A percentile compares a stretch with the other conserved stretches of the same genome.
Evolutionary conservation across 2,797 vertebrate species (phyloP).

Genomic region (Tiaroga cobitis): DNA sequence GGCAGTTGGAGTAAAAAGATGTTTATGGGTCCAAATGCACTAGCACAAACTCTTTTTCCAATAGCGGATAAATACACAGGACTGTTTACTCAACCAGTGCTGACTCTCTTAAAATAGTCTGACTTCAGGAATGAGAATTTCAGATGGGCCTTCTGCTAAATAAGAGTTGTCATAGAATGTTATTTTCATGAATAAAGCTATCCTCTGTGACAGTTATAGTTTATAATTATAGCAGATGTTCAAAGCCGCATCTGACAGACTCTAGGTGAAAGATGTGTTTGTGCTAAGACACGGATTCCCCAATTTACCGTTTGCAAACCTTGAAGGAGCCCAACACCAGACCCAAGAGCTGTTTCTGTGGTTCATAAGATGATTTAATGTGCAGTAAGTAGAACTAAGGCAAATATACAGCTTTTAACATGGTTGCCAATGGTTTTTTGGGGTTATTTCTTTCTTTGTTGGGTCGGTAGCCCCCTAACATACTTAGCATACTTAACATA

Average conservation of each 20-base stretch:
- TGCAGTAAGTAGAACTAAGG: conserved; percentile 33
- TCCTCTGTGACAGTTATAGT: conserved; percentile 46
- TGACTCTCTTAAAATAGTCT: conserved; percentile 70
- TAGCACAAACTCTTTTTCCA: conserved; percentile 65
- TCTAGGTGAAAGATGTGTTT: conserved; percentile 13
- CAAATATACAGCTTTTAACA: conserved; percentile 58
- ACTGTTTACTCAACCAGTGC: conserved; percentile 74
- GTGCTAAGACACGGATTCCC: conserved; percentile 28
- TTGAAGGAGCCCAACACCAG: conserved; percentile 19
- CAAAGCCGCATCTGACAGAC: conserved; percentile 45
- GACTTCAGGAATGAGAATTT: conserved; percentile 66
- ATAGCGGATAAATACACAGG: conserved; percentile 62
- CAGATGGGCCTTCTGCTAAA: conserved; percentile 64
- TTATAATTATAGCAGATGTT: conserved; percentile 42
- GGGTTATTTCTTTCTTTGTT: conserved; percentile 54
- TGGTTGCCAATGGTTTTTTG: conserved; percentile 58
- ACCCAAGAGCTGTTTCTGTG: conserved; percentile 39
- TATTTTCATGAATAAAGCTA: conserved; percentile 49
- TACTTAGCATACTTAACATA: too few relatives aligned
- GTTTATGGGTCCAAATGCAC: conserved; percentile 76
- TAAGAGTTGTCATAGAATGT: conserved; percentile 55
- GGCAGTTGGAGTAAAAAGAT: conserved; percentile 54
- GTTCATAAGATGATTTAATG: conserved; percentile 52
- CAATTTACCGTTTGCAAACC: conserved; percentile 45
- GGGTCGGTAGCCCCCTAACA: conserved; percentile 41